Conservation (phyloP, 1,140 invertebrate species). For the Papilio helenus region DNA sequence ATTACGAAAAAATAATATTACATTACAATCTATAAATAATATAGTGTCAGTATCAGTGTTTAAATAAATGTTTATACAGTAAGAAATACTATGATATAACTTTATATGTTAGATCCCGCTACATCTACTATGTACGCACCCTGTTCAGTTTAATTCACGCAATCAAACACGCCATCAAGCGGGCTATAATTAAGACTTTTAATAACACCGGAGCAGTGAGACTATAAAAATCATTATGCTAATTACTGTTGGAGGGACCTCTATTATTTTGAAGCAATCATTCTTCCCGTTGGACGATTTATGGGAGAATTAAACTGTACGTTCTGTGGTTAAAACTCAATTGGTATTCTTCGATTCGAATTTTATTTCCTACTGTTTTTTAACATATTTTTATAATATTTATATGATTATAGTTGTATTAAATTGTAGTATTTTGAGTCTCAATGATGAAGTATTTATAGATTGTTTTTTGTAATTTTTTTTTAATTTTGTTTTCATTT, state of each 20-base stretch:
- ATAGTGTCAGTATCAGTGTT: no score
- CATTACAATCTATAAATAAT: no score
- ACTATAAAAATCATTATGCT: slow-evolving; percentile 56
- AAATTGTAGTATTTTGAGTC: no score
- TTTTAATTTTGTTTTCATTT: no score
- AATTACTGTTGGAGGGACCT: slow-evolving; percentile 44
- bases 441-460: no score
- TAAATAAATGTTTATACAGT: no score
- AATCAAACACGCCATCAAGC: slow-evolving; percentile 55
- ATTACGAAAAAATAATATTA: no score
- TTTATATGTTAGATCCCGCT: background rate
- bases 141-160: slow-evolving; percentile 35
- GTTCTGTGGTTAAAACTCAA: background rate
- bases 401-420: no score
- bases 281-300: slow-evolving; percentile 30
- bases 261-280: slow-evolving; percentile 40
- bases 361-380: no score
- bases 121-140: background rate
- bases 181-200: slow-evolving; percentile 52
- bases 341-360: background rate
- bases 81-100: background rate
- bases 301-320: slow-evolving; percentile 22
- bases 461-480: no score
- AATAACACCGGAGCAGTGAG: slow-evolving; percentile 45
- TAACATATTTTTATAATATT: background rate